Percentiles rank a stretch among this genome's conserved stretches.
phyloP scores from a whole-genome alignment of 2,113 vertebrate genomes.

The Procavia capensis region DNA sequence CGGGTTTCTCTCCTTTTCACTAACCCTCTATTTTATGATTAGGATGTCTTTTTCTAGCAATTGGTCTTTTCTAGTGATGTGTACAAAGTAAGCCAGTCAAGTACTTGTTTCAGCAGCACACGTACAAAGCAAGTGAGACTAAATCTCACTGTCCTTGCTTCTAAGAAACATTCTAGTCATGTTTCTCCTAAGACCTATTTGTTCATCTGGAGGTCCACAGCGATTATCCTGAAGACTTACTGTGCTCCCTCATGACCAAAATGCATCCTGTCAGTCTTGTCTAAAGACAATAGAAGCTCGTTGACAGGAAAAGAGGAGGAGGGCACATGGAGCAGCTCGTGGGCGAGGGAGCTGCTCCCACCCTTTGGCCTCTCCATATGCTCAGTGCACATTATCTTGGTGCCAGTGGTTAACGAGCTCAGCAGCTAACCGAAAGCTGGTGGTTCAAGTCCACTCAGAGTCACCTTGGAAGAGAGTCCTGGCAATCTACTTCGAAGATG shows the following conservation, averaged over 20 bases:
- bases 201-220: neutral
- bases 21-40: neutral
- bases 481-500: neutral
- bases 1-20: neutral
- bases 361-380: too few species aligned
- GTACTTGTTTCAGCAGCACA: neutral
- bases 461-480: neutral
- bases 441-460: neutral
- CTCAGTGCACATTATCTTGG: neutral
- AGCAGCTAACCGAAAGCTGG: neutral
- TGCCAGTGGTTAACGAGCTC: neutral
- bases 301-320: too few species aligned
- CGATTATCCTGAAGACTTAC: neutral
- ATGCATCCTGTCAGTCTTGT: neutral
- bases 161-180: neutral
- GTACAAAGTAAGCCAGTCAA: neutral
- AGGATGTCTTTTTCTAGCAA: neutral
- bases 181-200: too few species aligned
- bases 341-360: too few species aligned
- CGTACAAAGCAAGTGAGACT: neutral
- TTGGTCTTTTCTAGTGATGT: neutral
- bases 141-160: neutral
- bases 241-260: neutral
- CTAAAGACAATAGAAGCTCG: neutral
- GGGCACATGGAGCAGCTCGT: rapidly evolving